Conservation (phyloP, 2,888 invertebrate species). For the Drosophila mettleri region DNA sequence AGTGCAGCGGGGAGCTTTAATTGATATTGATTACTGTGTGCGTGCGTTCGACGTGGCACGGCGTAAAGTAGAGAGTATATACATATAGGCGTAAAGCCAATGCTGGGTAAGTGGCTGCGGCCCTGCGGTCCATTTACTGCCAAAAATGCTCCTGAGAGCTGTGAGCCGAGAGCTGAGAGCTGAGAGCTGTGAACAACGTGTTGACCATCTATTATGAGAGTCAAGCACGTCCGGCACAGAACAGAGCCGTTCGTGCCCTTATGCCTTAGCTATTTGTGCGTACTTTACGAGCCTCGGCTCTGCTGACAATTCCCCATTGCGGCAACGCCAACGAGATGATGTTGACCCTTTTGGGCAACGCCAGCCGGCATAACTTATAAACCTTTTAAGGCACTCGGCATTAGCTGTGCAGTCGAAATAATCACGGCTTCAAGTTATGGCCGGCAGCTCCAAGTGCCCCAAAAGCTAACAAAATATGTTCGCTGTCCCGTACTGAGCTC, state of each 20-base stretch:
- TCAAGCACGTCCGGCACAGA: constrained; percentile 54
- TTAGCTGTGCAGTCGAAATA: constrained; percentile 10
- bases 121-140: constrained; percentile 51
- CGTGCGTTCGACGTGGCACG: constrained; percentile 21
- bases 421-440: constrained; percentile 27
- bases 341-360: constrained; percentile 48
- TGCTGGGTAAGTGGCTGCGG: constrained; percentile 44
- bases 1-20: constrained; percentile 23
- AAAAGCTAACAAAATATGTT: too few species aligned
- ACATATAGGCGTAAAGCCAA: constrained; percentile 8
- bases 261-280: constrained; percentile 42
- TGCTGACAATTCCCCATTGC: constrained; percentile 36
- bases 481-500: too few species aligned
- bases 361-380: constrained; percentile 31
- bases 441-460: not conserved
- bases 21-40: constrained; percentile 45
- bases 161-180: constrained; percentile 6
- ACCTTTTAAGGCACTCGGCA: constrained; percentile 50
- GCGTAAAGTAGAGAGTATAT: constrained; percentile 24
- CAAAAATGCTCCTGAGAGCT: constrained; percentile 51
- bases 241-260: constrained; percentile 16
- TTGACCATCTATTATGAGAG: constrained; percentile 59
- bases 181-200: constrained; percentile 36
- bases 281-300: constrained; percentile 44
- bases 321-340: constrained; percentile 24